A percentile compares a stretch with the other conserved stretches of the same genome.
These are phyloP conservation scores for Volucella inflata DNA, from an alignment of 2,888 invertebrate genomes.

Conservation along the genomic window DNA sequence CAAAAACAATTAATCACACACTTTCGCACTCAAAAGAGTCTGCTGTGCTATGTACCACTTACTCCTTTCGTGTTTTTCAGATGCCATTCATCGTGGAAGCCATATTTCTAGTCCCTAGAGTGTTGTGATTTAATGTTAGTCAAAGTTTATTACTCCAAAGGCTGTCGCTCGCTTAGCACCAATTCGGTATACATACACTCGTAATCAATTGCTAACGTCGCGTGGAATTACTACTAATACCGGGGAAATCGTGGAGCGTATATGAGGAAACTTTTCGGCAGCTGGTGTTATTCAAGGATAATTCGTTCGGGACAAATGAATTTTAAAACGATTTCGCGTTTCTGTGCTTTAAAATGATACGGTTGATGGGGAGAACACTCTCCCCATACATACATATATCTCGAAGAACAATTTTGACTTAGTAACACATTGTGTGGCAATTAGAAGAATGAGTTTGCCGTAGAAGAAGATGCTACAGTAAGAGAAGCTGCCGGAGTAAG, in stretches of 20 bases:
- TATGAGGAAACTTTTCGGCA: conserved; percentile 41
- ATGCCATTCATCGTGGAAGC: conserved; percentile 28
- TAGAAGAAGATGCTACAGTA: background rate
- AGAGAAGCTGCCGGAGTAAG: background rate
- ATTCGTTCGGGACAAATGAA: conserved; percentile 41
- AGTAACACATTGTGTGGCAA: conserved; percentile 45
- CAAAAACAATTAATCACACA: conserved; percentile 61
- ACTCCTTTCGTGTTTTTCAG: background rate
- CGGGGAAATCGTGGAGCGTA: conserved; percentile 15
- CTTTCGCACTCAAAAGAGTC: conserved; percentile 32
- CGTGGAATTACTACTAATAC: conserved; percentile 44
- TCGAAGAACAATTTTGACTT: conserved; percentile 10
- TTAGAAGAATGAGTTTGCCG: conserved; percentile 14
- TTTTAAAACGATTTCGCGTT: conserved; percentile 45
- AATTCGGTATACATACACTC: conserved; percentile 12
- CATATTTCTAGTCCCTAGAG: conserved; percentile 26
- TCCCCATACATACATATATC: too few species aligned
- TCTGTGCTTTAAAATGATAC: background rate
- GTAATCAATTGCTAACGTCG: conserved; percentile 50
- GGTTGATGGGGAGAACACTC: background rate
- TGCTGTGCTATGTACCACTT: conserved; percentile 18
- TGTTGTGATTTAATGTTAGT: conserved; percentile 53
- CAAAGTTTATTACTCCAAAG: conserved; percentile 56
- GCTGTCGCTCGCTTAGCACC: conserved; percentile 49
- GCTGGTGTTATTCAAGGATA: conserved; percentile 46